phyloP scores from a whole-genome alignment of 1,140 invertebrate genomes.

The Zaprionus taronus region DNA sequence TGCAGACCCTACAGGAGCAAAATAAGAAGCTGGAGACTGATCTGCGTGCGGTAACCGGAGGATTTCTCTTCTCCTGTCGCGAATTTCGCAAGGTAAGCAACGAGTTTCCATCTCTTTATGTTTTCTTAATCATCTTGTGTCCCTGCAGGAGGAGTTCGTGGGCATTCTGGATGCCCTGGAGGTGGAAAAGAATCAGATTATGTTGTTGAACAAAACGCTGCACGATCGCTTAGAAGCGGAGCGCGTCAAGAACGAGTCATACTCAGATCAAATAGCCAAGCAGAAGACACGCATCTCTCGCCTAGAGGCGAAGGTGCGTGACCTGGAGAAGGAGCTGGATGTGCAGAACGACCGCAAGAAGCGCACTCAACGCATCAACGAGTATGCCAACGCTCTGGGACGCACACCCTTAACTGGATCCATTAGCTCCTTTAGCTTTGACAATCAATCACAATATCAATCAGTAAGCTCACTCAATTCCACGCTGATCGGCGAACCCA shows the following conservation, averaged over 20 bases:
- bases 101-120: not conserved
- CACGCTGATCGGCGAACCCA: slow-evolving; percentile 20
- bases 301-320: slow-evolving; percentile 69
- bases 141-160: slow-evolving; percentile 71
- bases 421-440: slow-evolving; percentile 73
- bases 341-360: slow-evolving; percentile 73
- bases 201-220: slow-evolving; percentile 85
- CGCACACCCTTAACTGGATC: slow-evolving; percentile 61
- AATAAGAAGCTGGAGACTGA: slow-evolving; percentile 71
- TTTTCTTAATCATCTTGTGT: not conserved
- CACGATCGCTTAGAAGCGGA: slow-evolving; percentile 86
- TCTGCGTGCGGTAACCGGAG: slow-evolving; percentile 72
- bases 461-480: slow-evolving; percentile 45
- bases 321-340: slow-evolving; percentile 77
- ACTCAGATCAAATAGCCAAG: slow-evolving; percentile 58
- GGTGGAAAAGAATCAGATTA: slow-evolving; percentile 85
- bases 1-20: slow-evolving; percentile 44
- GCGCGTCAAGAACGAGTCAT: slow-evolving; percentile 67
- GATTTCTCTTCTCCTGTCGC: slow-evolving; percentile 78
- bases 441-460: slow-evolving; percentile 61
- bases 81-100: slow-evolving; percentile 73
- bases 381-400: slow-evolving; percentile 67
- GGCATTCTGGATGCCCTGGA: slow-evolving; percentile 85
- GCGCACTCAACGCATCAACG: slow-evolving; percentile 73
- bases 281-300: slow-evolving; percentile 71